Percentiles rank a stretch among this genome's conserved stretches.
Evolutionary conservation across 2,888 invertebrate species (phyloP).

Genomic region (Acronicta leporina): DNA sequence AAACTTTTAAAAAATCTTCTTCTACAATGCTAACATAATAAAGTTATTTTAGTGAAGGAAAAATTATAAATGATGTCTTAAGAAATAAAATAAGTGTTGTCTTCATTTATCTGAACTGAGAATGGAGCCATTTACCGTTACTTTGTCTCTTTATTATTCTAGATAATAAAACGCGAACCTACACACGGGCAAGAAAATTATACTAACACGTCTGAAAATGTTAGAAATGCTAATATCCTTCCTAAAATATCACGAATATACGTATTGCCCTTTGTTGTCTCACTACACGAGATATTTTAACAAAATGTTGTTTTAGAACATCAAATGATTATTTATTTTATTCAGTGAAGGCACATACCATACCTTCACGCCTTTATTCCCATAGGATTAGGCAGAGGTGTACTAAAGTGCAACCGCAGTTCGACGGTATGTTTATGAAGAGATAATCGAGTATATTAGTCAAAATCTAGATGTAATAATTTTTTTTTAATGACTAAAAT

Average conservation of each 20-base stretch:
- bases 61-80: too few relatives aligned
- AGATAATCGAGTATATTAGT: too few relatives aligned
- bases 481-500: too few relatives aligned
- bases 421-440: too few relatives aligned
- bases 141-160: slow-evolving; percentile 3
- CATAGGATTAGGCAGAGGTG: too few relatives aligned
- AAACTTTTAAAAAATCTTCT: too few relatives aligned
- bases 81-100: not conserved
- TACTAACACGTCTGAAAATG: slow-evolving; percentile 20
- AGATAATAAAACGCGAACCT: slow-evolving; percentile 7
- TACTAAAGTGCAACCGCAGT: too few relatives aligned
- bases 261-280: slow-evolving; percentile 49
- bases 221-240: slow-evolving; percentile 13
- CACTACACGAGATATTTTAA: slow-evolving; percentile 6
- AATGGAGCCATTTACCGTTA: not conserved
- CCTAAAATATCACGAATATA: slow-evolving; percentile 23
- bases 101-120: not conserved
- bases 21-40: too few relatives aligned
- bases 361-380: too few relatives aligned
- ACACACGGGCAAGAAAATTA: slow-evolving; percentile 13
- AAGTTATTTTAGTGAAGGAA: too few relatives aligned
- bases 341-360: too few relatives aligned
- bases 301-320: slow-evolving; percentile 17
- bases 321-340: slow-evolving; percentile 7
- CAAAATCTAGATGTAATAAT: too few relatives aligned